Base-by-base conservation (phyloP, 1,140 invertebrate species). In the Procambarus clarkii region DNA sequence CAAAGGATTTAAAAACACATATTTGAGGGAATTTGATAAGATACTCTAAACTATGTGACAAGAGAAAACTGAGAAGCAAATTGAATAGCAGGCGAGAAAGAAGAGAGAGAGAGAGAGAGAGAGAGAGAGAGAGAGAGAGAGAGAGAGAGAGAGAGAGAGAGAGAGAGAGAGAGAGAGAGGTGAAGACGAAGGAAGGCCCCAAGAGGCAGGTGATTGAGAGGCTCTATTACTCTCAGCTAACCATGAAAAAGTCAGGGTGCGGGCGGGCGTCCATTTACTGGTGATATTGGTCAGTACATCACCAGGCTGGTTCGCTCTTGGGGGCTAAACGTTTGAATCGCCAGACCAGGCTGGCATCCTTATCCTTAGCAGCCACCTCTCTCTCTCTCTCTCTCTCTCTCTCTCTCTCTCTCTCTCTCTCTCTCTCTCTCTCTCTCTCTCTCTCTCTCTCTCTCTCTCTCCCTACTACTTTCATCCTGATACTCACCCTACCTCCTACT, bases 231-330 rank as follows among this genome's bases (percentile, higher is more conserved):
- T 74, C 64, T 86, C 69, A 45, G 34, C n/a, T 86, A 50, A 81
- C 46, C 44, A 50, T 46, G 50, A 60, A 58, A 34, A 81, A 81
- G 50, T 81, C 79, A 58, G 58, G 50, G 50, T 24, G 48, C 58
- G 46, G 79, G 48, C 48, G 21, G 46, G 48, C 50, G n/a, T 81
- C 79, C 79, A 54, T 81, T 81, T 54, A 81, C 48, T 81, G 79
- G 48, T 58, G 79, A 81, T 81, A 81, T 81, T 81, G 79, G 48
- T 81, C 48, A 34, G 79, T 81, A 50, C 79, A 81, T 81, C 79
- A 81, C 79, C n/a, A 9, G 46, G 24, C 11, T n/a, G 48, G n/a
- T 48, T 58, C 79, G 21, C 50, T 15, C 69, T 34, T 8, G 69
- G 69, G 69, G 69, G 69, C 69, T 74, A 74, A 74, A 34, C 69